phyloP scores from a whole-genome alignment of 2,113 vertebrate species.

The Coracopsis vasa region DNA sequence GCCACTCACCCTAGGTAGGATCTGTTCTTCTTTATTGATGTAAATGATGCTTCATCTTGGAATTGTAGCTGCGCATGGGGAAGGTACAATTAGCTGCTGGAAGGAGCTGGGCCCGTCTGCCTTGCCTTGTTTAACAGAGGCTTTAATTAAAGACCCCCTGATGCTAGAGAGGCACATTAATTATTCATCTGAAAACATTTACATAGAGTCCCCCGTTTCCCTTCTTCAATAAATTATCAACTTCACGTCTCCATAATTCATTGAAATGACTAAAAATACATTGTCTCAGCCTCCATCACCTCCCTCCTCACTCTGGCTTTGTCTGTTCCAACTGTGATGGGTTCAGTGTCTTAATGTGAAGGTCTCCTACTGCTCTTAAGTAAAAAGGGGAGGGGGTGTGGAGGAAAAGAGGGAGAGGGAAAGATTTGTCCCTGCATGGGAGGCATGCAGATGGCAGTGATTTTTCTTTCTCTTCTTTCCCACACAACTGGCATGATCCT shows the following conservation, averaged over 20 bases:
- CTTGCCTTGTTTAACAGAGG: constrained; percentile 77
- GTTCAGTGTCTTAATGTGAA: constrained; percentile 65
- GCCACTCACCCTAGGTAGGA: neutral
- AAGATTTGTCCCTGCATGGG: constrained; percentile 40
- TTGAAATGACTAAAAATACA: constrained; percentile 81
- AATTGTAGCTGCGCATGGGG: constrained; percentile 46
- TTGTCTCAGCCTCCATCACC: constrained; percentile 64
- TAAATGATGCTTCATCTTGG: constrained; percentile 51
- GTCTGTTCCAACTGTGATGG: constrained; percentile 53
- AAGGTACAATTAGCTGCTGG: constrained; percentile 74
- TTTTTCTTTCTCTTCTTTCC: constrained; percentile 35
- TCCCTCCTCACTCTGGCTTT: constrained; percentile 64
- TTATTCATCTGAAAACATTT: constrained; percentile 86
- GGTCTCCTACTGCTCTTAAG: constrained; percentile 57
- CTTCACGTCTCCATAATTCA: constrained; percentile 81
- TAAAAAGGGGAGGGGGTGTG: neutral
- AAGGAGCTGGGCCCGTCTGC: constrained; percentile 58
- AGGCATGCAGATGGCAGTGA: constrained; percentile 25
- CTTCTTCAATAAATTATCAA: constrained; percentile 84
- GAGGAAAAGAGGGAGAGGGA: neutral
- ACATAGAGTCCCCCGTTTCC: constrained; percentile 75
- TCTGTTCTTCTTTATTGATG: constrained; percentile 55
- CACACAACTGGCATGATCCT: constrained; percentile 10
- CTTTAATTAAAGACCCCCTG: constrained; percentile 82
- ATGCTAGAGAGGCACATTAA: constrained; percentile 79